These are phyloP conservation scores for Euleptes europaea DNA, from an alignment of 2,113 vertebrate species.

Conservation along the genomic window DNA sequence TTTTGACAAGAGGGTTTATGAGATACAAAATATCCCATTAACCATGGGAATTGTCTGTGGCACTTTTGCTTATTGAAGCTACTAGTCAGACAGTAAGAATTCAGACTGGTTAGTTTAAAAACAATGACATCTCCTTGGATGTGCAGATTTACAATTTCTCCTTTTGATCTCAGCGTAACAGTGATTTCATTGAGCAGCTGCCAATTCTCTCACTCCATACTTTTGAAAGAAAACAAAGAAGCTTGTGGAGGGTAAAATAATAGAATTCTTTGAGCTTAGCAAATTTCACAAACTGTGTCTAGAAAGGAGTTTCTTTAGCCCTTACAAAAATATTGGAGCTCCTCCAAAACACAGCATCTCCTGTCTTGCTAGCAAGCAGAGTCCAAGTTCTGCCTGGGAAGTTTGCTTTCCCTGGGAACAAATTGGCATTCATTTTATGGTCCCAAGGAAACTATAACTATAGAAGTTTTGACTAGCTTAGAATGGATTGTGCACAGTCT, in stretches of 20 bases:
- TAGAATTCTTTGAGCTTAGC: slow-evolving; percentile 42
- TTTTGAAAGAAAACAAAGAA: slow-evolving; percentile 57
- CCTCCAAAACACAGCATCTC: slow-evolving; percentile 52
- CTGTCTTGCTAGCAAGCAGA: slow-evolving; percentile 50
- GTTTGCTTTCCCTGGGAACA: slow-evolving; percentile 54
- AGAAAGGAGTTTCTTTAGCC: slow-evolving; percentile 53
- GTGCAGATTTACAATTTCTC: slow-evolving; percentile 50
- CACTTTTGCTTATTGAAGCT: slow-evolving; percentile 41
- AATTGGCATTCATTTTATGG: slow-evolving; percentile 38
- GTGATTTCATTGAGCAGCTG: slow-evolving; percentile 64
- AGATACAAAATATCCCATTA: background rate
- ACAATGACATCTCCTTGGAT: slow-evolving; percentile 65
- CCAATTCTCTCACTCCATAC: slow-evolving; percentile 65
- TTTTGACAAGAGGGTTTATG: background rate
- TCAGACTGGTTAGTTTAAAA: slow-evolving; percentile 51
- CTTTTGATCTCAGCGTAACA: slow-evolving; percentile 63
- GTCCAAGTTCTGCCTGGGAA: slow-evolving; percentile 40
- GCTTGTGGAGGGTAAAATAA: slow-evolving; percentile 30
- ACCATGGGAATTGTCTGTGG: background rate
- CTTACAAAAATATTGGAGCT: slow-evolving; percentile 61
- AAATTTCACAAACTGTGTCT: slow-evolving; percentile 50
- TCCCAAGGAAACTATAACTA: slow-evolving; percentile 27
- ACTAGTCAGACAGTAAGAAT: slow-evolving; percentile 61
- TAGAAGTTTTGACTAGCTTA: slow-evolving; percentile 21
- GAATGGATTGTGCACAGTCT: accelerated